These are phyloP conservation scores for Nipponia nippon DNA, from an alignment of 2,113 vertebrate genomes.

Conservation along the genomic window DNA sequence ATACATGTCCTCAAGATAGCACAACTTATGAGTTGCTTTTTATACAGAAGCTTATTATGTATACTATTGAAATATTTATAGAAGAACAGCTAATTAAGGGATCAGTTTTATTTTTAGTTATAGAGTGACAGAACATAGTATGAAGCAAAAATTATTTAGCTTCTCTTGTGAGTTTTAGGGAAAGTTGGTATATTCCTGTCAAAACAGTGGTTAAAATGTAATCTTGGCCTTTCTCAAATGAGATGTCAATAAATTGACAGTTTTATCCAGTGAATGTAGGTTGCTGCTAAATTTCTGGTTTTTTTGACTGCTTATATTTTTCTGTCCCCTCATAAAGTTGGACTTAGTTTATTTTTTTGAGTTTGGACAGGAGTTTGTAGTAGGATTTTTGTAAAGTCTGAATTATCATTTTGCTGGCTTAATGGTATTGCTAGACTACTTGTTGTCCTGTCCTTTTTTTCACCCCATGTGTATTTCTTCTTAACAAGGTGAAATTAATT, in stretches of 20 bases:
- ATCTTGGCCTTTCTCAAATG: neutral
- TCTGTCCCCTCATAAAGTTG: neutral
- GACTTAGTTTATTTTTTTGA: neutral
- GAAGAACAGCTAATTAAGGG: neutral
- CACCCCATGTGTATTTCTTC: neutral
- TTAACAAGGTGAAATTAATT: neutral
- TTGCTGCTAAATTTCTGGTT: neutral
- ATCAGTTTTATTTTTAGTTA: neutral
- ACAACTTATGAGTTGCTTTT: neutral
- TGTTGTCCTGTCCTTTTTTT: neutral
- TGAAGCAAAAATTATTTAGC: neutral
- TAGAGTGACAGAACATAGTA: neutral
- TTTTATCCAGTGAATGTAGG: neutral
- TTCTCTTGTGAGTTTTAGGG: neutral
- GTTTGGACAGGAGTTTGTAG: neutral
- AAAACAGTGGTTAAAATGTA: neutral
- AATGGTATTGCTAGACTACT: neutral
- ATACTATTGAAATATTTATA: neutral
- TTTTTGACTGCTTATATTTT: neutral
- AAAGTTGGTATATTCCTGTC: neutral
- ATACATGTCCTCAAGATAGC: neutral
- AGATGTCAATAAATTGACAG: neutral
- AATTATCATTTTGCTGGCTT: neutral
- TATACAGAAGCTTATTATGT: neutral
- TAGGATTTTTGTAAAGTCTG: neutral